A percentile compares a stretch with the other conserved stretches of the same genome.
Evolutionary conservation across 2,888 invertebrate genomes (phyloP).

Genomic region (Dioctria linearis): DNA sequence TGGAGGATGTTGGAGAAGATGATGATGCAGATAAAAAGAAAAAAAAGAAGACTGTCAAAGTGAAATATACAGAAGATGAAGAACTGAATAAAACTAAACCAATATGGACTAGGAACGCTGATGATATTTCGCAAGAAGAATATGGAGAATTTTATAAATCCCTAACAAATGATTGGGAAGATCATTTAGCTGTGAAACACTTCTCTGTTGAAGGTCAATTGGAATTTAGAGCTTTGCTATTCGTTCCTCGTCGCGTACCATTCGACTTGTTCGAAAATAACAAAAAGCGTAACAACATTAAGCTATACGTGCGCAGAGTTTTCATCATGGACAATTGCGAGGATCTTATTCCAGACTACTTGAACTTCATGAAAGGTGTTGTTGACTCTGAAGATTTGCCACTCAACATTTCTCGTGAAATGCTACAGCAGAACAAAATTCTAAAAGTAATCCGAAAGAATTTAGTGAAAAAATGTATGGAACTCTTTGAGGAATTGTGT

Average conservation of each 20-base stretch:
- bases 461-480: no score
- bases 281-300: conserved; percentile 98
- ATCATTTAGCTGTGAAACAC: conserved; percentile 96
- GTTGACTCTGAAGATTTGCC: conserved; percentile 99
- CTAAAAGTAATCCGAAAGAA: conserved; percentile 94
- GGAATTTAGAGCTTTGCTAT: conserved; percentile 94
- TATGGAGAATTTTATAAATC: conserved; percentile 99
- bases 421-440: conserved; percentile 98
- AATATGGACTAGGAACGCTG: conserved; percentile 97
- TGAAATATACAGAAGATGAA: conserved; percentile 98
- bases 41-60: conserved; percentile 94
- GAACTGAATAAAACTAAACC: conserved; percentile 99
- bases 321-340: conserved; percentile 99
- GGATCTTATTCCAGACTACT: conserved; percentile 98
- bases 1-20: conserved; percentile 74
- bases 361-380: conserved; percentile 97
- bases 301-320: conserved; percentile 96
- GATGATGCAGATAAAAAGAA: conserved; percentile 82
- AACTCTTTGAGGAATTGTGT: no score
- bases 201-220: conserved; percentile 95
- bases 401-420: conserved; percentile 98
- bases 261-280: conserved; percentile 99
- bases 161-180: conserved; percentile 98
- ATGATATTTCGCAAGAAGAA: conserved; percentile 96
- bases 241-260: conserved; percentile 93